Percentiles rank a stretch among this genome's conserved stretches.
phyloP scores from a whole-genome alignment of 2,797 vertebrate species.

The Synaphobranchus kaupii region DNA sequence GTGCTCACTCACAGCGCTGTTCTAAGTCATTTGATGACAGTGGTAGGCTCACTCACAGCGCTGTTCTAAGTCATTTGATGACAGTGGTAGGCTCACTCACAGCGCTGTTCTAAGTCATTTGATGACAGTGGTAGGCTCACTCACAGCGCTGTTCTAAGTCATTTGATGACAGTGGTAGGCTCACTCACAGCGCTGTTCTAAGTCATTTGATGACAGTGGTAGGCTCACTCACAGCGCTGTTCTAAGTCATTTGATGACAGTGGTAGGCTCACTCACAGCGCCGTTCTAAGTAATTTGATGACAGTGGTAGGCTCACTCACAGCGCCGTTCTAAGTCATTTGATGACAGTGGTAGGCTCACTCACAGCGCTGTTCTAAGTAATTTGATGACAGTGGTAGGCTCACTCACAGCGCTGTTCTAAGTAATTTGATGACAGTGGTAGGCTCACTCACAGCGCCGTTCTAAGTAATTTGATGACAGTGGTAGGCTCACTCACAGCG shows the following conservation, averaged over 20 bases:
- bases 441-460: background rate
- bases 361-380: background rate
- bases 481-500: background rate
- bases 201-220: no score
- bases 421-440: no score
- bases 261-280: background rate
- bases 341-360: background rate
- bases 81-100: background rate
- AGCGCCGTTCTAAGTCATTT: no score
- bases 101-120: no score
- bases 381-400: no score
- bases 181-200: background rate
- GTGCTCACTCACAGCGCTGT: background rate
- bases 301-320: background rate
- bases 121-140: background rate
- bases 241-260: no score
- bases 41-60: background rate
- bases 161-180: no score
- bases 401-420: background rate
- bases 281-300: no score
- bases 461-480: no score
- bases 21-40: no score
- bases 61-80: no score
- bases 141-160: background rate
- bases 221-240: background rate